Evolutionary conservation across 1,140 invertebrate species (phyloP).

Genomic region (Aradophagus sp.): DNA sequence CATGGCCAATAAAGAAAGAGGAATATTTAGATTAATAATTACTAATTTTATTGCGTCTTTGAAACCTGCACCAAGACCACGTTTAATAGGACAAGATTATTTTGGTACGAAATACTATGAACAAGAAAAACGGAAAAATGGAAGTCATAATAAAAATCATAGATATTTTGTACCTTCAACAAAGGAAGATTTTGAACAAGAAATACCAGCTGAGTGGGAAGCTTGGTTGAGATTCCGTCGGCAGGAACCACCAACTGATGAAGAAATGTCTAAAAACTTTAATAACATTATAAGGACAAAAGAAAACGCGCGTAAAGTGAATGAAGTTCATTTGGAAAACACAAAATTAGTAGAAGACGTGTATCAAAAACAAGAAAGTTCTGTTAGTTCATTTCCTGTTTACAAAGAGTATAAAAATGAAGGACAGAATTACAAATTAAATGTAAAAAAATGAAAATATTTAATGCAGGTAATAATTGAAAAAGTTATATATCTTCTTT

Average conservation of each 20-base stretch:
- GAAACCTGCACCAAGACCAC: conserved; percentile 72
- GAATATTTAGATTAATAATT: conserved; percentile 72
- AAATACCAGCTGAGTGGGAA: conserved; percentile 88
- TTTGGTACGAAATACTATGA: conserved; percentile 89
- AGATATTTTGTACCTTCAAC: conserved; percentile 83
- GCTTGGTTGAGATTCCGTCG: conserved; percentile 85
- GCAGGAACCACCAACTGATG: conserved; percentile 80
- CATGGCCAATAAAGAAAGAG: conserved; percentile 55
- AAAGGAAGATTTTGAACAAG: conserved; percentile 79
- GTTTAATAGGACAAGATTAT: conserved; percentile 80
- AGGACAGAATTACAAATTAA: conserved; percentile 24
- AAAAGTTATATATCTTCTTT: too few relatives aligned
- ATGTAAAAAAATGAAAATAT: too few relatives aligned
- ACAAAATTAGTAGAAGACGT: too few relatives aligned
- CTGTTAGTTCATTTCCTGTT: conserved; percentile 55
- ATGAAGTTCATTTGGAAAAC: conserved; percentile 63
- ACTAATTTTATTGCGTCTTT: conserved; percentile 79
- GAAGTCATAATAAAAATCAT: conserved; percentile 77
- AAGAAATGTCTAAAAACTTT: conserved; percentile 83
- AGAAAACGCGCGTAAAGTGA: conserved; percentile 82
- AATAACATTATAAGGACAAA: conserved; percentile 82
- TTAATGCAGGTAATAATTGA: too few relatives aligned
- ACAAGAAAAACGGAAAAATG: conserved; percentile 78
- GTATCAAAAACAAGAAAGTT: not conserved
- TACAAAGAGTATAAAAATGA: conserved; percentile 65